Evolutionary conservation across 2,888 invertebrate genomes (phyloP), one percentile per base, ranked within the genome.

Genomic region (Papilio gigon): DNA sequence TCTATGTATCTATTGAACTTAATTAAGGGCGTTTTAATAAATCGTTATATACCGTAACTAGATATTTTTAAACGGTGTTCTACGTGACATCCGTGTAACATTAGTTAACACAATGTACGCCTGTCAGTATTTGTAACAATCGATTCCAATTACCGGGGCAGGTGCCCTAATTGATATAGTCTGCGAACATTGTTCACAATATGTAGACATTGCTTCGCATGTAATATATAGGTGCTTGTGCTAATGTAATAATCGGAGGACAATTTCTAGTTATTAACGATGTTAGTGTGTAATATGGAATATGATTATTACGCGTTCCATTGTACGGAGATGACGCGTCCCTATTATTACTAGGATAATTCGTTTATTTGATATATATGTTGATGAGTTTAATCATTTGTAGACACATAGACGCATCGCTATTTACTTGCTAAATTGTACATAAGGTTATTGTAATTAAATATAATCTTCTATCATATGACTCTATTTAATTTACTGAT

Each of bases 81-180:
- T 27, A 50, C 25, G 25, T 27, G n/a, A 27, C 25, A 6, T 50
- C 1, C 1, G 5, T 50, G 6, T 22, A 20, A 47, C 14, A 27
- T 50, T n/a, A 14, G 1, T 0, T 14, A 22, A 22, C 33, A 6
- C 22, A 22, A 50, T 50, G 25, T 27, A 22, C 8, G n/a, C 12
- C 5, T 50, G 27, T 27, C 27, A 6, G 27, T 11, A 27, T 50
- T 11, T 47, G 5, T 27, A 50, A 50, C 50, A 27, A 50, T 27
- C 50, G 50, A 50, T 27, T 50, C 27, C 27, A 50, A 50, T 50
- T 50, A 50, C 25, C 27, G 27, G 22, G 12, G 27, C 50, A 25
- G 50, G 50, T 50, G 25, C 27, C 50, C 27, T 50, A 50, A 50
- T 50, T 50, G 50, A 50, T 27, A 53, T 12, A 53, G n/a, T 8